Percentiles rank a stretch among this genome's conserved stretches.
These are phyloP conservation scores for Amblyopsis hoosieri DNA, from an alignment of 2,797 vertebrate species.

Conservation along the genomic window DNA sequence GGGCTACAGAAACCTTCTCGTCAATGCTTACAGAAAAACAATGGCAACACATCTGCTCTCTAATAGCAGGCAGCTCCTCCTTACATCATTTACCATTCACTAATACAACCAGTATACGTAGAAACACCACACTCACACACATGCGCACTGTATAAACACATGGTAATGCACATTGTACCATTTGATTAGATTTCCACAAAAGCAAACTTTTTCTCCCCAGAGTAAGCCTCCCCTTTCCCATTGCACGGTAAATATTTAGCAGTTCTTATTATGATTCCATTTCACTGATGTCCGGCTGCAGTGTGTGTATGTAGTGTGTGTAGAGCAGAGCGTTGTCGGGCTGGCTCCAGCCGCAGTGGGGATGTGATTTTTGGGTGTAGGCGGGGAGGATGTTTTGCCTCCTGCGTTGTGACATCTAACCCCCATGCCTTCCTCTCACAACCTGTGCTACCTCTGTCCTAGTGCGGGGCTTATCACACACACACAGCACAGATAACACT, in stretches of 20 bases:
- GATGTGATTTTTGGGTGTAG: constrained; percentile 65
- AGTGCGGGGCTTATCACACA: constrained; percentile 60
- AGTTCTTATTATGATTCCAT: constrained; percentile 17
- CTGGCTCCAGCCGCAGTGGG: constrained; percentile 48
- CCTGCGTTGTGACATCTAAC: constrained; percentile 75
- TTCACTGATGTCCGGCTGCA: constrained; percentile 42
- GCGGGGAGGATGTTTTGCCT: constrained; percentile 76
- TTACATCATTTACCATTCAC: background rate
- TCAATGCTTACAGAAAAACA: constrained; percentile 4
- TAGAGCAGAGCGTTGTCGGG: constrained; percentile 65
- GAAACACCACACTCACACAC: background rate
- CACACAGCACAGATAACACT: constrained; percentile 41
- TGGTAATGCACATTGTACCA: background rate
- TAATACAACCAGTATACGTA: background rate
- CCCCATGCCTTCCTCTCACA: constrained; percentile 66
- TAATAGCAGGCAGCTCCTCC: background rate
- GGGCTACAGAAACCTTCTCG: background rate
- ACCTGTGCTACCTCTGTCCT: constrained; percentile 63
- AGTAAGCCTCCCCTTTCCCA: background rate
- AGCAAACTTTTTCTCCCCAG: background rate
- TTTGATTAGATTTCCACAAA: background rate
- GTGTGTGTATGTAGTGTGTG: constrained; percentile 50
- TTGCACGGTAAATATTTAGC: background rate
- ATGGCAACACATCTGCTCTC: background rate
- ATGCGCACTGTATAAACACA: background rate